Evolutionary conservation across 2,888 invertebrate species (phyloP).

Genomic region (Meta bourneti): DNA sequence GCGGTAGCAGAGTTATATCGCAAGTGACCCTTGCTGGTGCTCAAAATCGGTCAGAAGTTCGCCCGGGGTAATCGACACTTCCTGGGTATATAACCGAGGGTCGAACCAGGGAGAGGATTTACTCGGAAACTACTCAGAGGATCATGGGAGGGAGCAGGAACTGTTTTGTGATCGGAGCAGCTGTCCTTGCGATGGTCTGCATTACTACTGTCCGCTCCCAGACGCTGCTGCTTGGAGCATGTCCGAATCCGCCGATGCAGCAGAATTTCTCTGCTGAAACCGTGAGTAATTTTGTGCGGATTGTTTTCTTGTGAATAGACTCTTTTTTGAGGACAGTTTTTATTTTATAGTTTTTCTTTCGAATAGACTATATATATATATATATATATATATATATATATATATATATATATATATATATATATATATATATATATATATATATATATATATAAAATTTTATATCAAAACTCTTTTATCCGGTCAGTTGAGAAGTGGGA

Average conservation of each 20-base stretch:
- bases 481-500: no score
- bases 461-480: neutral
- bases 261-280: conserved; percentile 58
- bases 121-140: neutral
- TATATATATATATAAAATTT: no score
- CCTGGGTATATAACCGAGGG: conserved; percentile 71
- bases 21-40: conserved; percentile 39
- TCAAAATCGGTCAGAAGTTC: conserved; percentile 61
- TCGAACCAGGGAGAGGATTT: conserved; percentile 32
- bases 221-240: conserved; percentile 62
- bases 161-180: conserved; percentile 3
- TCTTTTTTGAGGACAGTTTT: neutral
- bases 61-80: conserved; percentile 51
- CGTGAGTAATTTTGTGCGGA: conserved; percentile 39
- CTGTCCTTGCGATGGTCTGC: neutral
- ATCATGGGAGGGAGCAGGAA: conserved; percentile 32
- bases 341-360: neutral
- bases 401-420: no score
- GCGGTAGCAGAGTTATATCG: neutral
- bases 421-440: no score
- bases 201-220: conserved; percentile 28
- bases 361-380: no score
- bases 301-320: neutral
- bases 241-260: conserved; percentile 63
- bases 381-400: neutral